Conservation (phyloP, 53 echinoderm and acorn worm species). For the Temnopleurus reevesii region DNA sequence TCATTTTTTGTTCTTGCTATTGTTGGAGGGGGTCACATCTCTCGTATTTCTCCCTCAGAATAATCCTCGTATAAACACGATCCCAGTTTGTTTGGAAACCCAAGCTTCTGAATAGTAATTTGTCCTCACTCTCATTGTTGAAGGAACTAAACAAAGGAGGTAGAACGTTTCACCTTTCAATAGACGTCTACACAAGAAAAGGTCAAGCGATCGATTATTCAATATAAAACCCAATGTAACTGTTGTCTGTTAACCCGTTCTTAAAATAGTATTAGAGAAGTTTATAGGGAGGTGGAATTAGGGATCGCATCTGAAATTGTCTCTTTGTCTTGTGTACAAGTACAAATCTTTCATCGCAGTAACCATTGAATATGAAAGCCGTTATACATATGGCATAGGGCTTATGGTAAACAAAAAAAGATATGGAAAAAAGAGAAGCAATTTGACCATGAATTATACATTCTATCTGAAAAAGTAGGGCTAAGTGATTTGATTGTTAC, state of each 20-base stretch:
- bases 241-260: not conserved
- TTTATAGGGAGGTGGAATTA: not conserved
- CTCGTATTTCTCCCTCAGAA: no score
- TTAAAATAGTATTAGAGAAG: not conserved
- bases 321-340: not conserved
- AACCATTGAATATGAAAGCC: not conserved
- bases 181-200: not conserved
- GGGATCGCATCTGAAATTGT: not conserved
- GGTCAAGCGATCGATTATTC: not conserved
- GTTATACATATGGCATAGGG: not conserved
- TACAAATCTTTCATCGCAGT: not conserved
- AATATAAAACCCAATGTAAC: not conserved
- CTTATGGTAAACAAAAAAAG: not conserved
- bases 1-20: no score
- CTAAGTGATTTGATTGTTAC: constrained; percentile 16
- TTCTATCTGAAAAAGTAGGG: not conserved
- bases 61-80: no score
- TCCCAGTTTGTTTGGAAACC: no score
- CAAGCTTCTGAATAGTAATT: no score
- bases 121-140: not conserved
- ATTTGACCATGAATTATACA: not conserved
- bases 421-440: not conserved
- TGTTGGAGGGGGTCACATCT: no score
- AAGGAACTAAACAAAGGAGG: not conserved
- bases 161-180: not conserved